These are phyloP conservation scores for Sarcophaga caerulescens DNA, from an alignment of 2,888 invertebrate species.

Conservation along the genomic window DNA sequence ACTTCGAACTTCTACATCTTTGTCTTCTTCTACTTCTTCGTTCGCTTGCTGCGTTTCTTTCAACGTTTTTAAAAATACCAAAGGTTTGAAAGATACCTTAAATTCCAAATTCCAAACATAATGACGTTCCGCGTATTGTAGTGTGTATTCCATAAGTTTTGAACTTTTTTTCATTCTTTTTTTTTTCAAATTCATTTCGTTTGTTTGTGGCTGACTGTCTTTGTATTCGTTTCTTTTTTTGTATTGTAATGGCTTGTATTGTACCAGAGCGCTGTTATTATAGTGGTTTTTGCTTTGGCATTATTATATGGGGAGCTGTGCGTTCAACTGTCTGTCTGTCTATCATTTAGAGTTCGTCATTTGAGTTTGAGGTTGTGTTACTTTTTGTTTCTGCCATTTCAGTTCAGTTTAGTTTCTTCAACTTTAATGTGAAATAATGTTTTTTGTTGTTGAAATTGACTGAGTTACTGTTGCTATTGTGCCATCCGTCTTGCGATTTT, in stretches of 20 bases:
- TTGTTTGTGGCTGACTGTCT: constrained; percentile 6
- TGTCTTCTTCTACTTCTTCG: background rate
- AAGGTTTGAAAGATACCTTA: constrained; percentile 68
- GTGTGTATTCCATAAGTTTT: background rate
- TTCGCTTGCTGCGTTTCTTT: background rate
- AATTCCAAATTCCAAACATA: constrained; percentile 68
- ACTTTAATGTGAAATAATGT: constrained; percentile 38
- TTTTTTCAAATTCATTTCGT: constrained; percentile 17
- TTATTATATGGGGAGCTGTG: constrained; percentile 38
- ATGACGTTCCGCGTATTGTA: constrained; percentile 67
- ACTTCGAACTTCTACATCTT: background rate
- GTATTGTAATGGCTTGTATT: constrained; percentile 60
- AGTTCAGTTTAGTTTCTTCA: constrained; percentile 30
- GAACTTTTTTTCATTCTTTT: background rate
- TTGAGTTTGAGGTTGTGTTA: constrained; percentile 35
- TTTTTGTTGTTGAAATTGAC: constrained; percentile 59
- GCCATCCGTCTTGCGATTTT: constrained; percentile 57
- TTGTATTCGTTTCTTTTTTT: constrained; percentile 1
- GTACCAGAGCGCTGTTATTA: constrained; percentile 56
- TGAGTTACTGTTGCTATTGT: constrained; percentile 68
- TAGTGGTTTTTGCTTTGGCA: constrained; percentile 35
- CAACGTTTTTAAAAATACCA: constrained; percentile 61
- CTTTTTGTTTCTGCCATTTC: constrained; percentile 1
- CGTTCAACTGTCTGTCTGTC: constrained; percentile 37
- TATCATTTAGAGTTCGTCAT: constrained; percentile 63